These are phyloP conservation scores for Amniataba percoides DNA, from an alignment of 2,797 vertebrate genomes.

Conservation along the genomic window DNA sequence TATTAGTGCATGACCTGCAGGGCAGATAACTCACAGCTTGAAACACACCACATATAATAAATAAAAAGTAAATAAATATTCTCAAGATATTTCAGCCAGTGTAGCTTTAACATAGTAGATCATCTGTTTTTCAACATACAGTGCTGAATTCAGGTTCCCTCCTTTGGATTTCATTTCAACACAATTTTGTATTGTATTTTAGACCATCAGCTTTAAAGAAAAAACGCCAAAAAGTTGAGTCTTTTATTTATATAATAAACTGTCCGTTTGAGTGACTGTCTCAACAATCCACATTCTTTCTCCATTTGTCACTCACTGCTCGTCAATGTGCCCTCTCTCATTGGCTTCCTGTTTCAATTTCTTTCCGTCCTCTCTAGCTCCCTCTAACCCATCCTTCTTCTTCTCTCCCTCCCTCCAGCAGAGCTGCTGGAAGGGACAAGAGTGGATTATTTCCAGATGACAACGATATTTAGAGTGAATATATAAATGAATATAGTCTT, in stretches of 20 bases:
- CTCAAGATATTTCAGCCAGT: neutral
- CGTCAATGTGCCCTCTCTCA: constrained; percentile 10
- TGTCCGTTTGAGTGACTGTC: constrained; percentile 31
- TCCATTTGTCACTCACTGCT: constrained; percentile 42
- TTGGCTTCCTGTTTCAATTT: constrained; percentile 16
- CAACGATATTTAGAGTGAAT: constrained; percentile 5
- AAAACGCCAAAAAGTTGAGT: neutral
- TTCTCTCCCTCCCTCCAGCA: neutral
- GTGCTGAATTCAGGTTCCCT: neutral
- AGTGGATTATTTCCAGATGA: constrained; percentile 31
- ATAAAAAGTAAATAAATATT: neutral
- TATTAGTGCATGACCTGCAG: neutral
- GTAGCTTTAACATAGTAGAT: neutral
- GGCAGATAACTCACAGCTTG: neutral
- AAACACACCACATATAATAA: neutral
- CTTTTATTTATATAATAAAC: constrained; percentile 15
- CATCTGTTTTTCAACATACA: neutral
- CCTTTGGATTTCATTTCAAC: neutral
- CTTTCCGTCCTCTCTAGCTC: constrained; percentile 1
- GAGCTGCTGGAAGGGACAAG: neutral
- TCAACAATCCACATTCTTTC: constrained; percentile 9
- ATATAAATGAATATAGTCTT: constrained; percentile 1
- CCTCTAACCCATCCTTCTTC: neutral
- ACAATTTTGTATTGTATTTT: neutral
- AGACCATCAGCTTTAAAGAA: neutral